Conservation (phyloP, 2,888 invertebrate genomes). For the Ennomos erosarius region DNA sequence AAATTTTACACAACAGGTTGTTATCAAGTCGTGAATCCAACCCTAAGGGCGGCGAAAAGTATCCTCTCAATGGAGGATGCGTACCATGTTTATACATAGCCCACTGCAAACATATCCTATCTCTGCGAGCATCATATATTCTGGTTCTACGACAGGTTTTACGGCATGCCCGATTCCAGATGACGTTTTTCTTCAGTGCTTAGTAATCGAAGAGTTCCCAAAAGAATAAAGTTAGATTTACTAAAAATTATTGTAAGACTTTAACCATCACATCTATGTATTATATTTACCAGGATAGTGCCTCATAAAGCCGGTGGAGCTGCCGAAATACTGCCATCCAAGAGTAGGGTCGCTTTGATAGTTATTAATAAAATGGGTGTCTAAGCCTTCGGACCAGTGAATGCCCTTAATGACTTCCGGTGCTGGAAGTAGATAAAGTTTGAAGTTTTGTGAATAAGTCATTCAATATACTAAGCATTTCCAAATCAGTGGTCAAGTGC, state of each 20-base stretch:
- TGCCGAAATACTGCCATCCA: constrained; percentile 99
- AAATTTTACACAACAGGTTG: constrained; percentile 5
- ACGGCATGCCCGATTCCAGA: constrained; percentile 24
- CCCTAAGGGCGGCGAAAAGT: constrained; percentile 3
- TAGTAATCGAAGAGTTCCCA: constrained; percentile 26
- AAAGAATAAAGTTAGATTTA: constrained; percentile 18
- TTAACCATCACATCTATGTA: constrained; percentile 1
- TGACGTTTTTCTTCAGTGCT: constrained; percentile 29
- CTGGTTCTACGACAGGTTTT: constrained; percentile 30
- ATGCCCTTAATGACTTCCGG: constrained; percentile 95
- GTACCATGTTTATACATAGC: constrained; percentile 31
- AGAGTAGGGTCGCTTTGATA: constrained; percentile 94
- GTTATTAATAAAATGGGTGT: constrained; percentile 95
- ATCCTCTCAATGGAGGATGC: constrained; percentile 22
- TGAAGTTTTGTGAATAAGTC: background rate
- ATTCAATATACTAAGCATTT: constrained; percentile 4
- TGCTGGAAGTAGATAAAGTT: constrained; percentile 78
- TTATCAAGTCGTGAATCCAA: constrained; percentile 1
- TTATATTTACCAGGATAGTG: constrained; percentile 93
- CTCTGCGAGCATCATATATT: constrained; percentile 27
- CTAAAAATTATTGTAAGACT: background rate
- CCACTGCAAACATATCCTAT: constrained; percentile 30
- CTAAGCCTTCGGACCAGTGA: constrained; percentile 97
- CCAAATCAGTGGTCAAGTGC: constrained; percentile 37
- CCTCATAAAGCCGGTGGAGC: constrained; percentile 98